These are phyloP conservation scores for Epizoanthus scotinus DNA, from an alignment of 92 coral and sea anemone species.

Conservation along the genomic window DNA sequence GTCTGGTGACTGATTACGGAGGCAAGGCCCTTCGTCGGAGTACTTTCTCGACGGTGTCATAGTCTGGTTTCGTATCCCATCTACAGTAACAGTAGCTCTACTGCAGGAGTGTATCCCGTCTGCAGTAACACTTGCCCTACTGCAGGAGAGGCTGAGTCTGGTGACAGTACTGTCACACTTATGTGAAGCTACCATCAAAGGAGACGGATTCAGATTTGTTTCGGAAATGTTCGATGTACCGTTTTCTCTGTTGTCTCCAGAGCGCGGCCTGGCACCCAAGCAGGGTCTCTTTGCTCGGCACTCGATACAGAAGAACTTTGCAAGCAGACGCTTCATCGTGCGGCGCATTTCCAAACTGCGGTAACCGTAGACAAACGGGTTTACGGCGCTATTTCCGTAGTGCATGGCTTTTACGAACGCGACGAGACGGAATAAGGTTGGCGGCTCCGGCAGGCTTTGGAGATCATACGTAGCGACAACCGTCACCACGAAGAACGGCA, in stretches of 20 bases:
- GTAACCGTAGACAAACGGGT: slow-evolving; percentile 61
- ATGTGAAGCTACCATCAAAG: not conserved
- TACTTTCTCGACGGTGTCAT: not conserved
- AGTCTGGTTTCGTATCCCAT: not conserved
- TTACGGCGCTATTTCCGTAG: slow-evolving; percentile 57
- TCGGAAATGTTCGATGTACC: not conserved
- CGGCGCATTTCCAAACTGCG: slow-evolving; percentile 62
- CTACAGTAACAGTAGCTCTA: slow-evolving; percentile 2
- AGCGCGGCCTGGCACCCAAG: slow-evolving; percentile 16
- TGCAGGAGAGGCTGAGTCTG: not conserved
- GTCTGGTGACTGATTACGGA: not conserved
- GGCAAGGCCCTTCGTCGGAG: not conserved
- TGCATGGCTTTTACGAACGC: slow-evolving; percentile 66
- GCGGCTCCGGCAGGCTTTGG: slow-evolving; percentile 60
- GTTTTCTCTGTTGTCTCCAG: slow-evolving; percentile 4
- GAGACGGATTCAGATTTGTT: not conserved
- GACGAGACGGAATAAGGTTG: slow-evolving; percentile 47
- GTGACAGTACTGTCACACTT: not conserved
- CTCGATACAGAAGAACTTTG: not conserved
- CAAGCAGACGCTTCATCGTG: slow-evolving; percentile 39
- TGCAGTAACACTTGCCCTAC: slow-evolving; percentile 2
- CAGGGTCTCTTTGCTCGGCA: not conserved
- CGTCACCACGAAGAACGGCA: slow-evolving; percentile 70
- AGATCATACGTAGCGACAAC: slow-evolving; percentile 60
- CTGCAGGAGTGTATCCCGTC: not conserved